Evolutionary conservation across 2,888 invertebrate species (phyloP).

Genomic region (Drosophila picticornis): DNA sequence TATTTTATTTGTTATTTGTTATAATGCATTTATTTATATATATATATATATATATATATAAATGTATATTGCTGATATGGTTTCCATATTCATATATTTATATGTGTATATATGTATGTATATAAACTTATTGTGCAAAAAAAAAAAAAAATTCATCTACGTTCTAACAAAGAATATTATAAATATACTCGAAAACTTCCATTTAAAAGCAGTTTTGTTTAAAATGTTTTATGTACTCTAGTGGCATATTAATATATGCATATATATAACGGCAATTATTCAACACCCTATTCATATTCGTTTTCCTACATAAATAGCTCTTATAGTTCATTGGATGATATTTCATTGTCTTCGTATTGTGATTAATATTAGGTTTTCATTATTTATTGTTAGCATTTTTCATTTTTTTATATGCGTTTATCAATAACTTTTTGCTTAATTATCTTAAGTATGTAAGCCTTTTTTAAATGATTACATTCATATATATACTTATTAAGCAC

Average conservation of each 20-base stretch:
- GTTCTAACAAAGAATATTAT: slow-evolving; percentile 44
- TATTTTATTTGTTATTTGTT: slow-evolving; percentile 34
- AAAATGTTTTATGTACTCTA: slow-evolving; percentile 35
- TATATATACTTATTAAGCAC: slow-evolving; percentile 6
- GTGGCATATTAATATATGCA: slow-evolving; percentile 23
- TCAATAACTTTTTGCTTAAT: slow-evolving; percentile 4
- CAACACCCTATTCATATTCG: slow-evolving; percentile 50
- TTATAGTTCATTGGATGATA: slow-evolving; percentile 75
- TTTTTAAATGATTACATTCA: slow-evolving; percentile 11
- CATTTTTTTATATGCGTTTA: slow-evolving; percentile 10
- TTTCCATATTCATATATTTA: slow-evolving; percentile 39
- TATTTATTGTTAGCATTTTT: slow-evolving; percentile 26
- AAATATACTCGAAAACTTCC: slow-evolving; percentile 46
- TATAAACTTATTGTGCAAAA: slow-evolving; percentile 68
- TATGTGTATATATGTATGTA: slow-evolving; percentile 33
- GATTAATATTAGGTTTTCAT: slow-evolving; percentile 36
- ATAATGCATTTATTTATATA: slow-evolving; percentile 35
- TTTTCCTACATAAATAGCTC: slow-evolving; percentile 65
- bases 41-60: slow-evolving; percentile 41
- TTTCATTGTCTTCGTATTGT: slow-evolving; percentile 78
- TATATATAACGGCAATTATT: slow-evolving; percentile 56
- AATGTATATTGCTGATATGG: slow-evolving; percentile 50
- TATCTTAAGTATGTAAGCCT: slow-evolving; percentile 6
- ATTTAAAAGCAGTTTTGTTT: slow-evolving; percentile 57
- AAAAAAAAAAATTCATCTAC: slow-evolving; percentile 66